A percentile compares a stretch with the other conserved stretches of the same genome.
phyloP scores from a whole-genome alignment of 2,113 vertebrate species.

The Zingel zingel region DNA sequence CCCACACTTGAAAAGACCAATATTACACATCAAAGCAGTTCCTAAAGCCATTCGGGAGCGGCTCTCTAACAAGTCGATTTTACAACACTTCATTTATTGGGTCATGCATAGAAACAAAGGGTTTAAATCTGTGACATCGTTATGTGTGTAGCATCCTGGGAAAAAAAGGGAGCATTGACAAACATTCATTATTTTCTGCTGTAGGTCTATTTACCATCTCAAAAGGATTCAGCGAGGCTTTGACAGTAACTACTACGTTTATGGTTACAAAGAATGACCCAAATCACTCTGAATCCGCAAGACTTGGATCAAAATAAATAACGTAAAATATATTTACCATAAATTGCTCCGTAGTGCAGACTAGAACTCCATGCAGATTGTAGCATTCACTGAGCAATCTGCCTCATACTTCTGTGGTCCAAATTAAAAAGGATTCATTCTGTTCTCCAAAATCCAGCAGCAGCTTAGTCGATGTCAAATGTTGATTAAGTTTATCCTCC shows the following conservation, averaged over 20 bases:
- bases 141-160: slow-evolving; percentile 42
- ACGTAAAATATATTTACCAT: slow-evolving; percentile 83
- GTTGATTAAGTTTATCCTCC: slow-evolving; percentile 75
- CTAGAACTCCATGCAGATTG: slow-evolving; percentile 85
- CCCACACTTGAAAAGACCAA: slow-evolving; percentile 77
- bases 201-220: slow-evolving; percentile 6
- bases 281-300: not conserved
- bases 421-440: slow-evolving; percentile 80
- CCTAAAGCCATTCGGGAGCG: slow-evolving; percentile 71
- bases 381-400: slow-evolving; percentile 72
- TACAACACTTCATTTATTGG: slow-evolving; percentile 80
- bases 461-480: slow-evolving; percentile 70
- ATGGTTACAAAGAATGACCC: slow-evolving; percentile 13
- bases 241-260: not conserved
- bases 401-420: slow-evolving; percentile 72
- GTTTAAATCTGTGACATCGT: slow-evolving; percentile 56
- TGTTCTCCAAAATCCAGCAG: slow-evolving; percentile 73
- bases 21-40: slow-evolving; percentile 81
- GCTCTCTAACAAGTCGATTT: slow-evolving; percentile 78
- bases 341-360: slow-evolving; percentile 83
- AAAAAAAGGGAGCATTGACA: slow-evolving; percentile 23
- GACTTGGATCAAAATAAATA: slow-evolving; percentile 24
- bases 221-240: not conserved
- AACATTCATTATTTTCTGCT: slow-evolving; percentile 44
- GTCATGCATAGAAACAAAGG: slow-evolving; percentile 74